Conservation (phyloP, 2,113 vertebrate genomes). For the Paramisgurnus dabryanus region DNA sequence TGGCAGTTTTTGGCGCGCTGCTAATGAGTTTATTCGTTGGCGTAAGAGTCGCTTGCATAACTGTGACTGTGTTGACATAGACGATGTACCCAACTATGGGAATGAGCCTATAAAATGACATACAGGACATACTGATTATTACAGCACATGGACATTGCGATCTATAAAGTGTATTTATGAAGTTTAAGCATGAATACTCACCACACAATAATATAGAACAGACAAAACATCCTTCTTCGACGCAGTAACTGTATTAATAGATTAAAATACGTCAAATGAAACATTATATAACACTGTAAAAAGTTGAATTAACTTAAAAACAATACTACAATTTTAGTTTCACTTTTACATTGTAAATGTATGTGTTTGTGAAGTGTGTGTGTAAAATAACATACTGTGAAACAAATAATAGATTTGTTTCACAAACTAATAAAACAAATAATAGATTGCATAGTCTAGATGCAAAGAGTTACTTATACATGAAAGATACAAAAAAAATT, state of each 20-base stretch:
- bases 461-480: not conserved
- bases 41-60: not conserved
- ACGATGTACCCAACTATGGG: slow-evolving; percentile 61
- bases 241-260: slow-evolving; percentile 2
- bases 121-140: not conserved
- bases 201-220: slow-evolving; percentile 43
- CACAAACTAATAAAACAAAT: too few relatives aligned
- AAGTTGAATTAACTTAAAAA: too few relatives aligned
- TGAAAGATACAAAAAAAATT: too few relatives aligned
- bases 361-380: too few relatives aligned
- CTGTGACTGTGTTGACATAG: slow-evolving; percentile 58
- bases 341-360: too few relatives aligned
- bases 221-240: slow-evolving; percentile 18
- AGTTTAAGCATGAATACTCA: slow-evolving; percentile 25
- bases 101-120: slow-evolving; percentile 59
- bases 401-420: too few relatives aligned
- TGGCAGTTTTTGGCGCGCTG: not conserved
- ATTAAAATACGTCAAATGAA: not conserved
- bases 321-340: too few relatives aligned
- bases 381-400: too few relatives aligned
- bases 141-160: not conserved
- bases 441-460: not conserved
- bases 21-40: not conserved
- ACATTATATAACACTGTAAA: too few relatives aligned
- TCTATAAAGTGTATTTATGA: not conserved